Conservation (phyloP, 2,888 invertebrate species). For the Sylvicola cinctus region DNA sequence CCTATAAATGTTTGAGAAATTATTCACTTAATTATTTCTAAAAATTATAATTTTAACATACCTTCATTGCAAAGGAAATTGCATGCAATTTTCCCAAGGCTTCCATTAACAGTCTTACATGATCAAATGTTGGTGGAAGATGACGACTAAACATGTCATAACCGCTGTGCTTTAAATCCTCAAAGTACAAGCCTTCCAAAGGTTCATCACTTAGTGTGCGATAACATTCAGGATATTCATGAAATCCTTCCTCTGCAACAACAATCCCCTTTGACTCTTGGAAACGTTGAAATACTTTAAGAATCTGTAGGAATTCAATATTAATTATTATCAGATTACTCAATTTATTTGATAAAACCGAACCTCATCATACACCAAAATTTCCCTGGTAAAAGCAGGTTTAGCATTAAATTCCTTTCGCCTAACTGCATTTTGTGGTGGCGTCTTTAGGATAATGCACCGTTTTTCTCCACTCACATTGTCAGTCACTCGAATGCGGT, state of each 20-base stretch:
- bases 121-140: conserved; percentile 18
- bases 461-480: background rate
- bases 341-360: too few relatives aligned
- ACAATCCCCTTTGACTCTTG: conserved; percentile 13
- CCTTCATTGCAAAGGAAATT: conserved; percentile 23
- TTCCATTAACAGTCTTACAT: conserved; percentile 21
- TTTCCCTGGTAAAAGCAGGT: background rate
- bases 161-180: conserved; percentile 23
- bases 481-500: background rate
- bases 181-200: conserved; percentile 27
- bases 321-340: too few relatives aligned
- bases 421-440: background rate
- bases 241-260: conserved; percentile 11
- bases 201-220: conserved; percentile 16
- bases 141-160: conserved; percentile 26
- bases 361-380: background rate
- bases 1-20: too few relatives aligned
- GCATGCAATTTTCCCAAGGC: conserved; percentile 29
- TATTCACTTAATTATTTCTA: too few relatives aligned
- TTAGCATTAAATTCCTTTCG: background rate
- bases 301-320: too few relatives aligned
- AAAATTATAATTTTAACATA: too few relatives aligned
- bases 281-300: conserved; percentile 14
- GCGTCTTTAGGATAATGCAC: background rate
- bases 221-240: conserved; percentile 13